These are phyloP conservation scores for Arctopsyche grandis DNA, from an alignment of 1,140 invertebrate species.

Conservation along the genomic window DNA sequence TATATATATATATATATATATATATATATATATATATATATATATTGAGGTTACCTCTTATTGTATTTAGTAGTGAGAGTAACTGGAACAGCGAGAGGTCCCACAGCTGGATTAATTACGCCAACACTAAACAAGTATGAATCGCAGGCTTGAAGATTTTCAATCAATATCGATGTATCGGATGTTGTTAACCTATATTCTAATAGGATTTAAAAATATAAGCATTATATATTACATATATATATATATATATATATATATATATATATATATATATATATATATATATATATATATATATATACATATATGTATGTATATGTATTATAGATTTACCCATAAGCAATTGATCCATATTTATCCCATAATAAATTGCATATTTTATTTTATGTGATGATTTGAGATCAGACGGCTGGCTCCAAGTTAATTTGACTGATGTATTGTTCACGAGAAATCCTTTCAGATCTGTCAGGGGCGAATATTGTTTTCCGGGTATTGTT, in stretches of 20 bases:
- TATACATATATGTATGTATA: too few species aligned
- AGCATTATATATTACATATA: too few species aligned
- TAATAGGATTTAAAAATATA: constrained; percentile 56
- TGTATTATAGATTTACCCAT: constrained; percentile 63
- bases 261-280: too few species aligned
- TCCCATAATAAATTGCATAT: constrained; percentile 75
- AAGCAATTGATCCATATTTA: constrained; percentile 63
- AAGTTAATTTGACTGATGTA: constrained; percentile 73
- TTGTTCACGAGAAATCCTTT: constrained; percentile 67
- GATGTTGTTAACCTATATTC: constrained; percentile 68
- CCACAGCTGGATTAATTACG: constrained; percentile 72
- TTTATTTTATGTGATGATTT: constrained; percentile 67
- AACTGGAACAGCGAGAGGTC: constrained; percentile 69
- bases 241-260: too few species aligned
- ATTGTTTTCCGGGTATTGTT: constrained; percentile 66
- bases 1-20: too few species aligned
- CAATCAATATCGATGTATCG: constrained; percentile 69
- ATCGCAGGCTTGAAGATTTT: constrained; percentile 76
- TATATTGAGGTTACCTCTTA: constrained; percentile 59
- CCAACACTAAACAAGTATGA: constrained; percentile 79
- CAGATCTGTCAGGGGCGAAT: constrained; percentile 66
- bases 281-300: too few species aligned
- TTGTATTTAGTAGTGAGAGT: constrained; percentile 73
- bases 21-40: too few species aligned
- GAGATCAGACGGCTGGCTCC: constrained; percentile 69